Evolutionary conservation across 2,888 invertebrate species (phyloP).

Genomic region (Lypha dubia): DNA sequence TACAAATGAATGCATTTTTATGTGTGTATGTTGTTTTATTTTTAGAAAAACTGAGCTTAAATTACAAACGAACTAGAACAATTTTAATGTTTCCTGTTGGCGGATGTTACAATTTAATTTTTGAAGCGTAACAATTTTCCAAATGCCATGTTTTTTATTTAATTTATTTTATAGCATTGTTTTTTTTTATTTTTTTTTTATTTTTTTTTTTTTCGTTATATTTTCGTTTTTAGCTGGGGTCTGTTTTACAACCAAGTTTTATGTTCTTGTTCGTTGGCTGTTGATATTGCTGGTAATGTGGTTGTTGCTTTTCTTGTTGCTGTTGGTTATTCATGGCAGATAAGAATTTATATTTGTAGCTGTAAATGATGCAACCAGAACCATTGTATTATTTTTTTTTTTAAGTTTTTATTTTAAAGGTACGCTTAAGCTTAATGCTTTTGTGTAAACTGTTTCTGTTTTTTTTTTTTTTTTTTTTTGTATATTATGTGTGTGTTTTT

Average conservation of each 20-base stretch:
- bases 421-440: constrained; percentile 61
- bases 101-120: constrained; percentile 78
- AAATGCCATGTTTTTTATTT: constrained; percentile 56
- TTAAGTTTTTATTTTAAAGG: constrained; percentile 33
- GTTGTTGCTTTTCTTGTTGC: constrained; percentile 47
- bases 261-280: constrained; percentile 46
- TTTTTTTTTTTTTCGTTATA: not conserved
- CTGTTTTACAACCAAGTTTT: constrained; percentile 48
- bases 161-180: constrained; percentile 33
- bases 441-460: constrained; percentile 17
- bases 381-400: constrained; percentile 65
- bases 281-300: constrained; percentile 36
- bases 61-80: constrained; percentile 69
- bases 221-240: constrained; percentile 40
- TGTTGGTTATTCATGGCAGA: constrained; percentile 67
- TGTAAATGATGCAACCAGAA: constrained; percentile 78
- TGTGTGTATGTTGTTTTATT: not conserved
- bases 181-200: constrained; percentile 11
- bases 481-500: too few relatives aligned
- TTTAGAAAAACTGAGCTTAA: constrained; percentile 31
- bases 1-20: constrained; percentile 5
- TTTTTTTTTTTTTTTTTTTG: constrained; percentile 30
- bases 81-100: constrained; percentile 74
- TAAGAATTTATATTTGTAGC: constrained; percentile 67
- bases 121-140: constrained; percentile 74